phyloP scores from a whole-genome alignment of 2,888 invertebrate species.

The Pocota personata region DNA sequence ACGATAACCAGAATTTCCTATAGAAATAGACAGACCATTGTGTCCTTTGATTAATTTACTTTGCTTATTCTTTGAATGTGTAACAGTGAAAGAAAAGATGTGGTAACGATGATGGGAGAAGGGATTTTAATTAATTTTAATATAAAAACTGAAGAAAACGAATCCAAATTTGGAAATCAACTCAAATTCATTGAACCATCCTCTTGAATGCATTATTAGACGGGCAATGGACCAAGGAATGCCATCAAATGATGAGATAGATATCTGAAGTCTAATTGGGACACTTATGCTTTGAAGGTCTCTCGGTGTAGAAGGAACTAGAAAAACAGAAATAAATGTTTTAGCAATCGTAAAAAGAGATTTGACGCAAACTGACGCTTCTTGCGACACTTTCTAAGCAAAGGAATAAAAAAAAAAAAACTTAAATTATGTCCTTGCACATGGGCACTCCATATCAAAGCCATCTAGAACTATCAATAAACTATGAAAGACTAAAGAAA shows the following conservation, averaged over 20 bases:
- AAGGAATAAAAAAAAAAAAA: background rate
- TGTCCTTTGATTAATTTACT: background rate
- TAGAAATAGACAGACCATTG: background rate
- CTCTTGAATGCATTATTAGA: background rate
- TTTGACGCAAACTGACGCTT: slow-evolving; percentile 7
- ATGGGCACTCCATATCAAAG: background rate
- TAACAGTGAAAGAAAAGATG: slow-evolving; percentile 21
- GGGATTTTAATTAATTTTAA: background rate
- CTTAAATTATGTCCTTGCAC: background rate
- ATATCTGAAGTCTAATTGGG: background rate
- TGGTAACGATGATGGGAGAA: slow-evolving; percentile 21
- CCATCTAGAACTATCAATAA: background rate
- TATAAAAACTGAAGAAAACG: background rate
- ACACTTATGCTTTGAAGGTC: slow-evolving; percentile 11
- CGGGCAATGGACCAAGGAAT: slow-evolving; percentile 6
- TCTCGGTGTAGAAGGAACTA: background rate
- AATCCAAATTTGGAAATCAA: slow-evolving; percentile 4
- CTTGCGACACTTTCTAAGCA: slow-evolving; percentile 30
- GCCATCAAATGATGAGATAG: background rate
- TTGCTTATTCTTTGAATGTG: slow-evolving; percentile 7
- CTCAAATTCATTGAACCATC: background rate
- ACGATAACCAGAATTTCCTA: slow-evolving; percentile 38
- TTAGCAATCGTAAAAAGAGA: background rate
- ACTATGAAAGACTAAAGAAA: background rate
- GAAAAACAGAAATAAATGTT: slow-evolving; percentile 9